phyloP scores from a whole-genome alignment of 2,888 invertebrate species.

The Beris chalybata region DNA sequence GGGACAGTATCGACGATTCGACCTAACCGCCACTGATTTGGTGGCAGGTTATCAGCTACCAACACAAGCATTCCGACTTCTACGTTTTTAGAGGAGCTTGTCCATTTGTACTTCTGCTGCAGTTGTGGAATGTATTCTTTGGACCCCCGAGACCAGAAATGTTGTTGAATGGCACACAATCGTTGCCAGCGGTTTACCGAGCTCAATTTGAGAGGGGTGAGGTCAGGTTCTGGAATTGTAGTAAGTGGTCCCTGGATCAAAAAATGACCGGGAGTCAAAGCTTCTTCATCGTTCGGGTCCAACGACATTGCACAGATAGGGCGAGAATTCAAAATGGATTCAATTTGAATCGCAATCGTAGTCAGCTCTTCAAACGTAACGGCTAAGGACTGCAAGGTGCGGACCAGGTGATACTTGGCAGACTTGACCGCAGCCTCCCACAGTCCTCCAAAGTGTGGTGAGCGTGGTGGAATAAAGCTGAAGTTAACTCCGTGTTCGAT shows the following conservation, averaged over 20 bases:
- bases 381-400: conserved; percentile 11
- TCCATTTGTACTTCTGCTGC: conserved; percentile 11
- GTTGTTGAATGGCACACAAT: conserved; percentile 5
- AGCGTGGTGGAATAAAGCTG: conserved; percentile 38
- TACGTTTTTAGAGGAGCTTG: no score
- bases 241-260: background rate
- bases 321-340: conserved; percentile 20
- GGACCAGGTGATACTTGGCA: conserved; percentile 30
- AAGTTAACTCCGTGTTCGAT: background rate
- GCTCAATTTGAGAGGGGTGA: background rate
- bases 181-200: conserved; percentile 7
- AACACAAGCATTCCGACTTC: conserved; percentile 1
- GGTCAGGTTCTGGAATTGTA: background rate
- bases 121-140: conserved; percentile 21
- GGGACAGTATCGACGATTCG: background rate
- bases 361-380: conserved; percentile 18
- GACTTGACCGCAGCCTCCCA: conserved; percentile 37
- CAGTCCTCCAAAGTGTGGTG: conserved; percentile 38
- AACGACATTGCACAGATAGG: conserved; percentile 3
- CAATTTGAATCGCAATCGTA: conserved; percentile 18
- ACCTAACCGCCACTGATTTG: background rate
- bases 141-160: conserved; percentile 28
- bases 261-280: background rate
- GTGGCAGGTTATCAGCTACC: no score
- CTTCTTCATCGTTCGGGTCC: conserved; percentile 10